Percentiles rank a stretch among this genome's conserved stretches.
phyloP scores from a whole-genome alignment of 2,113 vertebrate species.

The Lepus timidus region DNA sequence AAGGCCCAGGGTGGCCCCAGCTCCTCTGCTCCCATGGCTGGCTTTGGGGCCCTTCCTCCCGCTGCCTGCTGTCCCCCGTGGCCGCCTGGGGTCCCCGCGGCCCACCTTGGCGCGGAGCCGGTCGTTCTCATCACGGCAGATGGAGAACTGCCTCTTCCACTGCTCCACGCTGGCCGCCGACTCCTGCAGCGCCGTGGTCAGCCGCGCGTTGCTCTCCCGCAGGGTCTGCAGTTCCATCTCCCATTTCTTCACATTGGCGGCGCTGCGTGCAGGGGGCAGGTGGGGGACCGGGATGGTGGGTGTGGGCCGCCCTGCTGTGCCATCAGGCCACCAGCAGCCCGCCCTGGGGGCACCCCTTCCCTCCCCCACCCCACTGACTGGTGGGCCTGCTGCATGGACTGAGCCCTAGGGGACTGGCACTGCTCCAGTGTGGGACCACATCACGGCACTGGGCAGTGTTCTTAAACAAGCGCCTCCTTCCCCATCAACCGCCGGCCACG shows the following conservation, averaged over 20 bases:
- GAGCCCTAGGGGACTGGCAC: rapidly evolving
- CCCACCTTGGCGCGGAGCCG: slow-evolving; percentile 93
- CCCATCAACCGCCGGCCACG: neutral
- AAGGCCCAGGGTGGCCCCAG: too few species aligned
- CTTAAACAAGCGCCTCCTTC: neutral
- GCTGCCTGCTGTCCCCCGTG: rapidly evolving
- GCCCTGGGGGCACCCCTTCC: rapidly evolving
- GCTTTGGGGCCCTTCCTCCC: neutral
- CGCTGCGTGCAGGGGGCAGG: slow-evolving; percentile 83
- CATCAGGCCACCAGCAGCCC: too few species aligned
- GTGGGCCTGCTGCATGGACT: neutral
- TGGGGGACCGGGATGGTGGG: rapidly evolving
- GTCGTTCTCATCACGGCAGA: slow-evolving; percentile 95
- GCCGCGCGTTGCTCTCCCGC: slow-evolving; percentile 94
- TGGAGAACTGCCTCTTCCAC: slow-evolving; percentile 95
- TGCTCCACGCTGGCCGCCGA: slow-evolving; percentile 94
- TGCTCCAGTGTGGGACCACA: neutral
- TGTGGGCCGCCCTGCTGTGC: rapidly evolving
- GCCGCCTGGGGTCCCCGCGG: rapidly evolving
- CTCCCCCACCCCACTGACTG: too few species aligned
- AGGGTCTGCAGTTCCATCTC: slow-evolving; percentile 96
- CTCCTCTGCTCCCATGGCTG: neutral
- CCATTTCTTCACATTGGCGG: slow-evolving; percentile 95
- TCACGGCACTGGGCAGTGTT: neutral
- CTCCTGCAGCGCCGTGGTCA: slow-evolving; percentile 94